Percentiles rank a stretch among this genome's conserved stretches.
phyloP scores from a whole-genome alignment of 2,113 vertebrate genomes.

The pig (Sus scrofa) region DNA sequence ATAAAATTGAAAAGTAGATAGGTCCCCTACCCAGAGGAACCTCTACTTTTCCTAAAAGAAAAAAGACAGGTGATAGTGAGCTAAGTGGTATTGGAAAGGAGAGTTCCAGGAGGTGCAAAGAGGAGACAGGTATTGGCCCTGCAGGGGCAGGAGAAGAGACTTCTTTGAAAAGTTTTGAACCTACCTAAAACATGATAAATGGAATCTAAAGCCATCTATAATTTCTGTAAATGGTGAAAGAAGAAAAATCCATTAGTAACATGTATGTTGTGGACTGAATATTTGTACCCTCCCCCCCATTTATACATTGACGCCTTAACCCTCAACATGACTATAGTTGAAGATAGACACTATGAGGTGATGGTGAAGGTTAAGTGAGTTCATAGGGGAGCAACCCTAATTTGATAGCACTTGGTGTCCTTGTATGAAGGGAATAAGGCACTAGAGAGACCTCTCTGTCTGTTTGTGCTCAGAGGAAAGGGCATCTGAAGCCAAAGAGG shows the following conservation, averaged over 20 bases:
- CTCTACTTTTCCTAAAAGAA: too few relatives aligned
- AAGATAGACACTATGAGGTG: background rate
- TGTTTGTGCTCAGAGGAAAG: background rate
- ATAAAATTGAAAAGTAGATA: background rate
- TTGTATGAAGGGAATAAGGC: background rate
- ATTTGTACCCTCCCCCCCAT: too few relatives aligned
- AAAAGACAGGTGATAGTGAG: background rate
- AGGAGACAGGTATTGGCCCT: background rate
- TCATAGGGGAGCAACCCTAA: background rate
- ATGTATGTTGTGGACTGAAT: background rate
- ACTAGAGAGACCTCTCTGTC: background rate
- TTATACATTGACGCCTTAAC: background rate
- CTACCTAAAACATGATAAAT: background rate
- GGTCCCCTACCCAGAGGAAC: too few relatives aligned
- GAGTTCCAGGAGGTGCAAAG: background rate
- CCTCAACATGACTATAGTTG: background rate
- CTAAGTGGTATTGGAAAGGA: background rate
- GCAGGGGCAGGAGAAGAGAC: background rate
- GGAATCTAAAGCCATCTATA: background rate
- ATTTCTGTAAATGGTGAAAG: background rate
- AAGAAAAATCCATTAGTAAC: background rate
- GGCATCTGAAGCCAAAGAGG: background rate
- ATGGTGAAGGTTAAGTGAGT: background rate
- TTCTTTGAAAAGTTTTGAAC: constrained; percentile 29
- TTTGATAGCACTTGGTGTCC: background rate